A percentile compares a stretch with the other conserved stretches of the same genome.
phyloP scores from a whole-genome alignment of 2,888 invertebrate species.

The Drosophila infuscata region DNA sequence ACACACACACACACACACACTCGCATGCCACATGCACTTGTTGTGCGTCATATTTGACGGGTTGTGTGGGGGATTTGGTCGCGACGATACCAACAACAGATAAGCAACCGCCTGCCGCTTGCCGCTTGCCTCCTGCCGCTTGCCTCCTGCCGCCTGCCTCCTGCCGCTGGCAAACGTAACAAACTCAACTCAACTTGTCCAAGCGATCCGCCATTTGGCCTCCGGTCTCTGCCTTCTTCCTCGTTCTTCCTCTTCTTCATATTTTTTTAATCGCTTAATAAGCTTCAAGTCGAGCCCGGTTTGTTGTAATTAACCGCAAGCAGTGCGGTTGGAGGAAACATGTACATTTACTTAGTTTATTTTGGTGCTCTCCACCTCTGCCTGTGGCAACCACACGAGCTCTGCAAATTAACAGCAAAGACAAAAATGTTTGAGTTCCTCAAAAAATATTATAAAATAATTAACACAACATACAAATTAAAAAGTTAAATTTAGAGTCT shows the following conservation, averaged over 20 bases:
- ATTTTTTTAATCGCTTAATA: slow-evolving; percentile 73
- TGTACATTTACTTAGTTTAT: background rate
- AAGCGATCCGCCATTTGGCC: slow-evolving; percentile 55
- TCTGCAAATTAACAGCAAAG: background rate
- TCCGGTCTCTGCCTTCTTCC: slow-evolving; percentile 35
- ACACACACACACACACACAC: slow-evolving; percentile 32
- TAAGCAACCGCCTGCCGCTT: slow-evolving; percentile 41
- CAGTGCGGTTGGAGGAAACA: slow-evolving; percentile 28
- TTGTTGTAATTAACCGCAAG: slow-evolving; percentile 68
- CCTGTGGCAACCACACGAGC: background rate
- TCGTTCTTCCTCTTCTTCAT: background rate
- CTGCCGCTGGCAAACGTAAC: slow-evolving; percentile 57
- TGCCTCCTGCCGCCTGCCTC: too few species aligned
- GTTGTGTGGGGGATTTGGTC: slow-evolving; percentile 12
- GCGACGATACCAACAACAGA: slow-evolving; percentile 70
- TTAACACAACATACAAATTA: background rate
- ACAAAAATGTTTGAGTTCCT: background rate
- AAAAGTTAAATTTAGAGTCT: background rate
- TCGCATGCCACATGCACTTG: slow-evolving; percentile 34
- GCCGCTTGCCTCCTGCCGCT: too few species aligned
- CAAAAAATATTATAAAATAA: background rate
- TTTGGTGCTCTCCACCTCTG: background rate
- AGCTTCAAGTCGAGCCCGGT: slow-evolving; percentile 49
- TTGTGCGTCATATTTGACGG: slow-evolving; percentile 58
- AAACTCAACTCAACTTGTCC: slow-evolving; percentile 37